Base-by-base conservation (phyloP, 2,888 invertebrate genomes). In the Ypsolopha sequella region DNA sequence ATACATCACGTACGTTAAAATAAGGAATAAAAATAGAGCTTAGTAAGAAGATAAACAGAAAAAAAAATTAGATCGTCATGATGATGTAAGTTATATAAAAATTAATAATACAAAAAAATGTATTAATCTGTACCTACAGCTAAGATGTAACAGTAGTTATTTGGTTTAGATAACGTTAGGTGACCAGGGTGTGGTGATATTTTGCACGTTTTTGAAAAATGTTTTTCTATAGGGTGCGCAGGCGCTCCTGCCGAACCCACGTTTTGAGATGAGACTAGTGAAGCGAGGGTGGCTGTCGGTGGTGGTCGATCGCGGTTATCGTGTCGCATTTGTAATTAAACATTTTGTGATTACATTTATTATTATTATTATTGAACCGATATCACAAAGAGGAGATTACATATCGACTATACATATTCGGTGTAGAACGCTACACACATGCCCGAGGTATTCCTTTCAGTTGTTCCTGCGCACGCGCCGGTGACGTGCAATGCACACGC, bases 121-220 rank as follows among this genome's bases (percentile, higher is more conserved):
- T 79, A 77, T 81, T 76, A 76, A 74, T 77, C 77, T 68, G 68
- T 78, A 77, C 73, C 73, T 77, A 74, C 68, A 68, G 65, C 61
- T 80, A 78, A 78, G 76, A 70, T 74, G 76, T 80, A 76, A 78
- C 72, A 69, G 81, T 81, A 81, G 76, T 72, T 76, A 79, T 76
- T 82, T 75, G 80, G 78, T 80, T 80, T 82, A 84, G 77, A 79
- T 82, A 82, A 81, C 74, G 79, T 81, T 86, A 86, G 85, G 86
- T 70, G 85, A 86, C 86, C 86, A 86, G 86, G 86, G 86, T 86
- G 86, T 77, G 86, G 84, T 84, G 86, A 85, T 86, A 86, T 85
- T 85, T 85, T 84, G 84, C 82, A 84, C 80, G 85, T 85, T 86
- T 86, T 85, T 85, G 84, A 85, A 79, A 47, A 77, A 84, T 82